phyloP scores from a whole-genome alignment of 2,113 vertebrate species.

The Phalacrocorax aristotelis region DNA sequence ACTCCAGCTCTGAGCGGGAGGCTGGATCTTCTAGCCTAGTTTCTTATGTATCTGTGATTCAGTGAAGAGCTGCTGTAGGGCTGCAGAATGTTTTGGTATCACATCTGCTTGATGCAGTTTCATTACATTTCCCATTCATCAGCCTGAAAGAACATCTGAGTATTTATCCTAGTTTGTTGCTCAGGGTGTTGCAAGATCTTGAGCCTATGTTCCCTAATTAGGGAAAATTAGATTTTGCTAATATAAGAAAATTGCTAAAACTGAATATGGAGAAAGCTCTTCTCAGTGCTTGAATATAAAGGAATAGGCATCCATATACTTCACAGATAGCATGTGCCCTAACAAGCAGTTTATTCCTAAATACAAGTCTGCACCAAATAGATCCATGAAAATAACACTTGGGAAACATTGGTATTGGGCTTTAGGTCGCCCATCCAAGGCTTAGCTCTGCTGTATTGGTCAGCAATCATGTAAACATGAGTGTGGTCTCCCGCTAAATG shows the following conservation, averaged over 20 bases:
- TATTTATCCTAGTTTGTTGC: background rate
- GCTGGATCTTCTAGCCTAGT: background rate
- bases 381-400: background rate
- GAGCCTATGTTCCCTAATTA: background rate
- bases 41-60: background rate
- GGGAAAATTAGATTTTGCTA: background rate
- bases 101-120: background rate
- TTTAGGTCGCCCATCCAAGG: background rate
- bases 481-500: background rate
- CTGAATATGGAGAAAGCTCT: background rate
- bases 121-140: background rate
- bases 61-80: background rate
- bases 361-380: background rate
- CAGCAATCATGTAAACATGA: background rate
- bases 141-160: background rate
- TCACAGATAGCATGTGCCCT: background rate
- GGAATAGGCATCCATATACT: background rate
- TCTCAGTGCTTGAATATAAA: background rate
- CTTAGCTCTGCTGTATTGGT: background rate
- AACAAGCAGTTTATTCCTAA: background rate
- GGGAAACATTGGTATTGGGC: background rate
- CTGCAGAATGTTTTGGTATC: background rate
- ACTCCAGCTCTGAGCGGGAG: background rate
- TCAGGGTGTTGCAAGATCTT: background rate
- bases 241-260: background rate